Evolutionary conservation across 1,140 invertebrate genomes (phyloP).

Genomic region (Tetramorium simillimum): DNA sequence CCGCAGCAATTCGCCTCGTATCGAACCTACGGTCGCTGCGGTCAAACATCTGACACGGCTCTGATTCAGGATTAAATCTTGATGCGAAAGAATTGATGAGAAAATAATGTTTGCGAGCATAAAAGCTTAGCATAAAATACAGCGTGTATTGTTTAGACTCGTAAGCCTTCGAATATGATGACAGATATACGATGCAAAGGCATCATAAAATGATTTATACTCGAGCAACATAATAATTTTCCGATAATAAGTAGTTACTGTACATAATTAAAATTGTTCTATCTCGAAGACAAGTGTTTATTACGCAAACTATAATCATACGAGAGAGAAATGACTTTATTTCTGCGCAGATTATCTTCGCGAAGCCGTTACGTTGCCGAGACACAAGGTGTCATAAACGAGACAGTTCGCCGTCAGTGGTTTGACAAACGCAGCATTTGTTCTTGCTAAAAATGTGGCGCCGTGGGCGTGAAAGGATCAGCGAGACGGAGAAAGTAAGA

Average conservation of each 20-base stretch:
- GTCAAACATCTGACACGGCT: not conserved
- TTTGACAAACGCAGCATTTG: constrained; percentile 30
- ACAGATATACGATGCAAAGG: too few relatives aligned
- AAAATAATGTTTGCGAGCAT: constrained; percentile 1
- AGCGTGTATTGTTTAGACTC: not conserved
- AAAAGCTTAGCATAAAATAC: not conserved
- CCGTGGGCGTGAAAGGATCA: constrained; percentile 34
- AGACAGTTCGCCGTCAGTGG: constrained; percentile 3
- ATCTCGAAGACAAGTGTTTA: not conserved
- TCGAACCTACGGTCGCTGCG: not conserved
- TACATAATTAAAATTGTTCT: not conserved
- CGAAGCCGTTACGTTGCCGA: constrained; percentile 25
- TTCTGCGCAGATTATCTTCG: not conserved
- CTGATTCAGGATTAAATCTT: not conserved
- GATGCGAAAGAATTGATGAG: not conserved
- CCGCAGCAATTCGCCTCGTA: constrained; percentile 50
- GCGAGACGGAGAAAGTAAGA: constrained; percentile 41
- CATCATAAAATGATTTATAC: not conserved
- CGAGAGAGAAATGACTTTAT: not conserved
- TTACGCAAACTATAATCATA: not conserved
- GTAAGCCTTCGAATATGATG: not conserved
- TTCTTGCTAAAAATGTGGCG: constrained; percentile 40
- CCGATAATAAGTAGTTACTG: not conserved
- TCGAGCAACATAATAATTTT: not conserved
- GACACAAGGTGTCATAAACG: not conserved